Conservation (phyloP, 2,113 vertebrate genomes). For the Megatriorchis doriae region DNA sequence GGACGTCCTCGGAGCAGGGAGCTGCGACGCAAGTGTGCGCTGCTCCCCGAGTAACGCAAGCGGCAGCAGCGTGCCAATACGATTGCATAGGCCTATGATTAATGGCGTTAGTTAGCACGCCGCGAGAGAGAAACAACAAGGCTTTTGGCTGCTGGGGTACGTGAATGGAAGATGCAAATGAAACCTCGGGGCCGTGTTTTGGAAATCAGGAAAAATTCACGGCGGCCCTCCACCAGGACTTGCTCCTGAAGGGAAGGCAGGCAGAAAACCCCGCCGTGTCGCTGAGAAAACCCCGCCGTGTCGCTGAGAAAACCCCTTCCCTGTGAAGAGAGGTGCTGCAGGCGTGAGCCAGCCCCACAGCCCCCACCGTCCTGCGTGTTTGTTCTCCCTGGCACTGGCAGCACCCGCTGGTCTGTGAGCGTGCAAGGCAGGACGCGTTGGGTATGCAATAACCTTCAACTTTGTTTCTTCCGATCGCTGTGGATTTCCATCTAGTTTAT, state of each 20-base stretch:
- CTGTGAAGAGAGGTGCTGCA: accelerated
- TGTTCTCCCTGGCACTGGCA: too few relatives aligned
- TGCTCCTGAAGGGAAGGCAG: background rate
- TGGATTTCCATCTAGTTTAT: background rate
- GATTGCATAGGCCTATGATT: background rate
- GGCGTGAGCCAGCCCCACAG: accelerated
- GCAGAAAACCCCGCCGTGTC: accelerated
- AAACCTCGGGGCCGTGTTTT: background rate
- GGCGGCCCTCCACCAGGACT: background rate
- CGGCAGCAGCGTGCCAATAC: background rate
- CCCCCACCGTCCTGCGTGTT: background rate
- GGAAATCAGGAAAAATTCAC: background rate
- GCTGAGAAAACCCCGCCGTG: accelerated
- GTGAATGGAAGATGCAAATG: background rate
- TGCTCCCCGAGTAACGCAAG: background rate
- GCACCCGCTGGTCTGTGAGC: accelerated
- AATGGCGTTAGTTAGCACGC: background rate
- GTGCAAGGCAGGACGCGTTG: accelerated
- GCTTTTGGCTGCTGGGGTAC: background rate
- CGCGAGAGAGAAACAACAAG: background rate
- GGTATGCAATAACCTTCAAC: too few relatives aligned
- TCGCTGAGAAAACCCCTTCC: too few relatives aligned
- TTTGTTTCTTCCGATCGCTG: too few relatives aligned
- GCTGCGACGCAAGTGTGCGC: background rate
- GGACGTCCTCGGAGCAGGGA: background rate